These are phyloP conservation scores for Sturmia bella DNA, from an alignment of 2,888 invertebrate genomes.

Conservation along the genomic window DNA sequence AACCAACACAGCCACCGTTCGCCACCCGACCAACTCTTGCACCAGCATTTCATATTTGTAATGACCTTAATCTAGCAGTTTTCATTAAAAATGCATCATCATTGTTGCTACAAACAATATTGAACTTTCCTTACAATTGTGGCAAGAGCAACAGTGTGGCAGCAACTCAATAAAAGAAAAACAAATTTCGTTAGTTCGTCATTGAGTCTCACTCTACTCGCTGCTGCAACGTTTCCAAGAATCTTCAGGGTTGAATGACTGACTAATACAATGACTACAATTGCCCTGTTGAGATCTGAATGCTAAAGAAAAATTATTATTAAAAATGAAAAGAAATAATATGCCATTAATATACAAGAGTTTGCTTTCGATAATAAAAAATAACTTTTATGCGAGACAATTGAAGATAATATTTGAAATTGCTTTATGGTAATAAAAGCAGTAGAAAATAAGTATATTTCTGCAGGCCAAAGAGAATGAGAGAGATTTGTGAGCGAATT, in stretches of 20 bases:
- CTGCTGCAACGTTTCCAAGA: background rate
- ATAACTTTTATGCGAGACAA: slow-evolving; percentile 64
- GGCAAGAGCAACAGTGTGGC: slow-evolving; percentile 30
- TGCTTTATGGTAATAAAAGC: slow-evolving; percentile 47
- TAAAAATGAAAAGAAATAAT: slow-evolving; percentile 36
- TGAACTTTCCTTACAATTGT: slow-evolving; percentile 48
- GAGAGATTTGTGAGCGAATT: too few species aligned
- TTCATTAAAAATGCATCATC: slow-evolving; percentile 68
- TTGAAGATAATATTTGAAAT: slow-evolving; percentile 64
- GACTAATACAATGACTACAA: background rate
- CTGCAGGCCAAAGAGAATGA: background rate
- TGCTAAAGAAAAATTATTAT: slow-evolving; percentile 7
- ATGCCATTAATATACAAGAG: slow-evolving; percentile 46
- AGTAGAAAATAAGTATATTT: background rate
- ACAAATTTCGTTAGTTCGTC: background rate
- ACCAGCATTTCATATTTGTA: slow-evolving; percentile 32
- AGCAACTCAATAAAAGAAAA: slow-evolving; percentile 14
- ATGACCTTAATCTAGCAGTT: slow-evolving; percentile 65
- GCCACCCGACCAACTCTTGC: background rate
- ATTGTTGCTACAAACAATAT: slow-evolving; percentile 58
- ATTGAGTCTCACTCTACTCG: too few species aligned
- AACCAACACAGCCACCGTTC: slow-evolving; percentile 9
- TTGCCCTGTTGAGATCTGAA: background rate
- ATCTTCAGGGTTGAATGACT: background rate
- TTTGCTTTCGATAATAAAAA: slow-evolving; percentile 56